These are phyloP conservation scores for Lasioglossum zephyrum DNA, from an alignment of 2,888 invertebrate genomes.

Conservation along the genomic window DNA sequence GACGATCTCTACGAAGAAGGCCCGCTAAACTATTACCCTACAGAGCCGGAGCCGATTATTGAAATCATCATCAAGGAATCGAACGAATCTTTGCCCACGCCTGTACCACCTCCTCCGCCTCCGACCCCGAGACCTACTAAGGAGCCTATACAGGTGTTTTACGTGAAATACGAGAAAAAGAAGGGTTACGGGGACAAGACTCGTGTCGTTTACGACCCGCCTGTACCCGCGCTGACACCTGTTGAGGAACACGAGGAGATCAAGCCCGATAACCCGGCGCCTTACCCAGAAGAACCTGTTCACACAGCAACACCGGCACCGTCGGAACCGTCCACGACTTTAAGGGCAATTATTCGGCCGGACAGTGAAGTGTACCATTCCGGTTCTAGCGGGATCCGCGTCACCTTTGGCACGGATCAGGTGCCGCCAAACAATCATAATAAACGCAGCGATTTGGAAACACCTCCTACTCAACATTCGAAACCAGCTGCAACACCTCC, in stretches of 20 bases:
- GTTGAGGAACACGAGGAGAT: constrained; percentile 87
- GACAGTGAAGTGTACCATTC: constrained; percentile 93
- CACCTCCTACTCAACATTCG: constrained; percentile 81
- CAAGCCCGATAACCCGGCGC: constrained; percentile 78
- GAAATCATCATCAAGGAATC: constrained; percentile 97
- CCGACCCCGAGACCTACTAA: constrained; percentile 86
- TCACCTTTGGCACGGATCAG: constrained; percentile 91
- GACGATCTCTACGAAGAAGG: constrained; percentile 81
- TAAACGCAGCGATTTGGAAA: constrained; percentile 79
- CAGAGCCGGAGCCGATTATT: constrained; percentile 94
- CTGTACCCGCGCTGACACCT: constrained; percentile 91
- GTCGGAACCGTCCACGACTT: constrained; percentile 90
- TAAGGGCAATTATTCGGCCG: constrained; percentile 93
- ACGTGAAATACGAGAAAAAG: constrained; percentile 94
- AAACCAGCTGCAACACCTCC: constrained; percentile 69
- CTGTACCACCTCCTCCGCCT: constrained; percentile 85
- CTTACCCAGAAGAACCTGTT: constrained; percentile 86
- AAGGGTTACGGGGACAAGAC: constrained; percentile 90
- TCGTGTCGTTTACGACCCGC: constrained; percentile 91
- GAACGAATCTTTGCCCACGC: constrained; percentile 91
- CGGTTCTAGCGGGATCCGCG: constrained; percentile 91
- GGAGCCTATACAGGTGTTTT: constrained; percentile 95
- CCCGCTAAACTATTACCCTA: constrained; percentile 80
- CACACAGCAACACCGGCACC: constrained; percentile 85
- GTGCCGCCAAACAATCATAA: constrained; percentile 82